phyloP scores from a whole-genome alignment of 2,888 invertebrate species.

The Orthosia gothica region DNA sequence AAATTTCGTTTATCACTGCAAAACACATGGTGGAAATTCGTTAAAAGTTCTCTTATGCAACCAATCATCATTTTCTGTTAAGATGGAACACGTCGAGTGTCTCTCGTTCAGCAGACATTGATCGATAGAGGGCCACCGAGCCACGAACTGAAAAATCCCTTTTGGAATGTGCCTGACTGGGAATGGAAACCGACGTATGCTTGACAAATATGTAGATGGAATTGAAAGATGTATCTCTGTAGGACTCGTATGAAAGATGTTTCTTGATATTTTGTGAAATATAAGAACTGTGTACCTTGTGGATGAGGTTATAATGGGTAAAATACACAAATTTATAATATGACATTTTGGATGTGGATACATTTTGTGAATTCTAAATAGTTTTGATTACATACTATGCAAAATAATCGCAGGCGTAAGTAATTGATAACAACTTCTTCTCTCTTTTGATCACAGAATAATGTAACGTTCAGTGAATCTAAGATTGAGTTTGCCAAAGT shows the following conservation, averaged over 20 bases:
- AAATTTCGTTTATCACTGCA: slow-evolving; percentile 13
- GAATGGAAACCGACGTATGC: slow-evolving; percentile 30
- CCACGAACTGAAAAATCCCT: slow-evolving; percentile 66
- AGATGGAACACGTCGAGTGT: slow-evolving; percentile 54
- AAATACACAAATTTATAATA: neutral
- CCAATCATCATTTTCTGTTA: slow-evolving; percentile 38
- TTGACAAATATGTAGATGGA: slow-evolving; percentile 44
- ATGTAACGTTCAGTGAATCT: neutral
- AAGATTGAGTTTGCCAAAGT: slow-evolving; percentile 30
- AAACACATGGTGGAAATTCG: slow-evolving; percentile 26
- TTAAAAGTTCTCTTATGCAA: slow-evolving; percentile 49
- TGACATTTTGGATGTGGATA: neutral
- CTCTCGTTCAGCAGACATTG: slow-evolving; percentile 55
- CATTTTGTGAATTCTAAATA: neutral
- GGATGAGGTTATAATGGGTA: neutral
- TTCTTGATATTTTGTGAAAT: slow-evolving; percentile 14
- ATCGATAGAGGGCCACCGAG: slow-evolving; percentile 66
- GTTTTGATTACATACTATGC: neutral
- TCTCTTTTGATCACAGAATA: neutral
- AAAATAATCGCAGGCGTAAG: neutral
- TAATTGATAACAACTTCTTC: neutral
- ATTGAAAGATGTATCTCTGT: slow-evolving; percentile 47
- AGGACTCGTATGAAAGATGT: slow-evolving; percentile 4
- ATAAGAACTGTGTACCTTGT: neutral
- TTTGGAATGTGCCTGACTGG: slow-evolving; percentile 47